These are phyloP conservation scores for Variabilichromis moorii DNA, from an alignment of 2,113 vertebrate genomes.

Conservation along the genomic window DNA sequence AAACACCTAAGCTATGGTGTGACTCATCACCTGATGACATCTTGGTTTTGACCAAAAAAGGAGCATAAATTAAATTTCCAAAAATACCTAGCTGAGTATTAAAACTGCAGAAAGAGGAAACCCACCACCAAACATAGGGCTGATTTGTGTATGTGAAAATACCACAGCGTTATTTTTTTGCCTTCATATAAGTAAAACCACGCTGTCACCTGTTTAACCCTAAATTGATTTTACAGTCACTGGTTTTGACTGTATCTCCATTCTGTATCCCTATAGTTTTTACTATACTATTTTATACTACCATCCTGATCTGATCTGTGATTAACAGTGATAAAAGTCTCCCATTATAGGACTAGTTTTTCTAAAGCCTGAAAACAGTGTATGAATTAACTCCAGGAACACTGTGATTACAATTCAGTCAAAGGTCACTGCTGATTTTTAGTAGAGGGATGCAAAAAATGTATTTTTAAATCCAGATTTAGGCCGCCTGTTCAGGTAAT, in stretches of 20 bases:
- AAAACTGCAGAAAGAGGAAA: background rate
- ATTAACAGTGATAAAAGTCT: background rate
- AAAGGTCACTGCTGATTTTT: background rate
- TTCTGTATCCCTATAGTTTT: background rate
- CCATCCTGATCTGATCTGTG: background rate
- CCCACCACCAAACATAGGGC: fast-evolving
- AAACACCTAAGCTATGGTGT: background rate
- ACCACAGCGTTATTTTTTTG: background rate
- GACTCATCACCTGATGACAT: background rate
- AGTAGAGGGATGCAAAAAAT: fast-evolving
- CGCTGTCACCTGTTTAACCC: background rate
- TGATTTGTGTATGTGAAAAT: background rate
- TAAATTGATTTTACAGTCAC: background rate
- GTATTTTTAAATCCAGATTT: background rate
- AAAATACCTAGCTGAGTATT: background rate
- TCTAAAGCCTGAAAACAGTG: background rate
- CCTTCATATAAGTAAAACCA: fast-evolving
- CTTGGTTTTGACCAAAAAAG: background rate
- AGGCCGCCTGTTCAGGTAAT: background rate
- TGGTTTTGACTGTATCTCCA: background rate
- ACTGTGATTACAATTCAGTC: background rate
- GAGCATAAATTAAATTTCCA: background rate
- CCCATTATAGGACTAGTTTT: background rate
- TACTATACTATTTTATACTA: background rate
- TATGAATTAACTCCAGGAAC: background rate